Conservation (phyloP, 30 jellyfish, hydroid and myxozoan genomes). For the Clytia hemisphaerica region DNA sequence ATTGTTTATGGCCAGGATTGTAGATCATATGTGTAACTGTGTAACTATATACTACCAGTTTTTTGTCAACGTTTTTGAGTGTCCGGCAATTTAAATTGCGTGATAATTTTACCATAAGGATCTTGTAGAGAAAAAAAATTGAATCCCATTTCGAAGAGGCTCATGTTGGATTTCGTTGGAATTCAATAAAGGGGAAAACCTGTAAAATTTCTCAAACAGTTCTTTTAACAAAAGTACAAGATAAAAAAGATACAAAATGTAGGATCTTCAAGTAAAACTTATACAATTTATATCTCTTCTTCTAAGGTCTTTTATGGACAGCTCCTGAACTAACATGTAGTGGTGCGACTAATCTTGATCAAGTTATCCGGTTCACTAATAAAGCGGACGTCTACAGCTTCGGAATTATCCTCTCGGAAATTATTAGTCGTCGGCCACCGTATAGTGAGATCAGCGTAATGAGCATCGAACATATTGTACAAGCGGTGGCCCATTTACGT, state of each 20-base stretch:
- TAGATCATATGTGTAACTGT: no score
- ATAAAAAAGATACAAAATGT: no score
- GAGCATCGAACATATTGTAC: slow-evolving; percentile 65
- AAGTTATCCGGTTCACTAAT: slow-evolving; percentile 22
- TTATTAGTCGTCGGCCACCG: slow-evolving; percentile 71
- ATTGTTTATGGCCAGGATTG: no score
- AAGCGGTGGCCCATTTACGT: slow-evolving; percentile 76
- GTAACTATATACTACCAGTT: no score
- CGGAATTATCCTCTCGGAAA: slow-evolving; percentile 77
- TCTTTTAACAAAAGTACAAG: no score
- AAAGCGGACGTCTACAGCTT: slow-evolving; percentile 85
- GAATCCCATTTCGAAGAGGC: neutral
- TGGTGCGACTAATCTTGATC: slow-evolving; percentile 63
- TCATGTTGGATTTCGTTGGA: neutral
- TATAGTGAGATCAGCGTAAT: slow-evolving; percentile 71
- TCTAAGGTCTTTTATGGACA: slow-evolving; percentile 79
- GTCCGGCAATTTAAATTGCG: no score
- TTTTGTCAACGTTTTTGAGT: no score
- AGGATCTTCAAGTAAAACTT: no score
- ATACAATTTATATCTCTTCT: neutral
- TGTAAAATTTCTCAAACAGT: neutral
- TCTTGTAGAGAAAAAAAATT: no score
- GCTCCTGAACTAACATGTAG: slow-evolving; percentile 75
- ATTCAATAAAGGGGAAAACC: neutral
- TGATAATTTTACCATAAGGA: no score